A percentile compares a stretch with the other conserved stretches of the same genome.
Conservation (phyloP, 2,797 vertebrate species). For the Champsocephalus gunnari region DNA sequence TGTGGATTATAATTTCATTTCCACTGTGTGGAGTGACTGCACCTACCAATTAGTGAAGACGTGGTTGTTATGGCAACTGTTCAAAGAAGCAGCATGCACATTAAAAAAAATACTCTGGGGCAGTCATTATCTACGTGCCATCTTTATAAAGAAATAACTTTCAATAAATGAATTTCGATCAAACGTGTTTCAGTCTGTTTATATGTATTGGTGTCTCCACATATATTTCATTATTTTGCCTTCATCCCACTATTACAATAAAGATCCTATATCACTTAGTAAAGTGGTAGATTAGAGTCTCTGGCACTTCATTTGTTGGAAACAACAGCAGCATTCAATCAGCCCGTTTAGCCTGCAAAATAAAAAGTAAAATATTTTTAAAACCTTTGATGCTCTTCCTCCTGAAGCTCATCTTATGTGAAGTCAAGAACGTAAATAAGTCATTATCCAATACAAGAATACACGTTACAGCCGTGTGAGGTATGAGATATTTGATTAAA, state of each 20-base stretch:
- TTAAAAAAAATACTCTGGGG: background rate
- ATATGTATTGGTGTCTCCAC: background rate
- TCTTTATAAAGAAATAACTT: background rate
- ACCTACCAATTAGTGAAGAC: conserved; percentile 14
- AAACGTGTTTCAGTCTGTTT: background rate
- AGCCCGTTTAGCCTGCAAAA: no score
- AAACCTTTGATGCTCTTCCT: no score
- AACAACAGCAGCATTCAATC: background rate
- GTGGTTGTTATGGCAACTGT: conserved; percentile 30
- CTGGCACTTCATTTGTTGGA: no score
- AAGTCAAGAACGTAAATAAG: no score
- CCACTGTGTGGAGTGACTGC: conserved; percentile 61
- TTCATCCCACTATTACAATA: no score
- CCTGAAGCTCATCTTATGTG: no score
- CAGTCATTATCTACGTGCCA: background rate
- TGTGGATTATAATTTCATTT: conserved; percentile 17
- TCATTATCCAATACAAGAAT: no score
- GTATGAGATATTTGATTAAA: no score
- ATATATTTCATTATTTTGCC: background rate
- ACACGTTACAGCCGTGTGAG: no score
- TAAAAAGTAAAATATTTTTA: no score
- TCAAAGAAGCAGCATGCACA: background rate
- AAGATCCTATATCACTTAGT: background rate
- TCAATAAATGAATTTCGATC: conserved; percentile 43
- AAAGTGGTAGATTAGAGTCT: background rate